Evolutionary conservation across 30 jellyfish, hydroid and myxozoan genomes (phyloP).

Genomic region (Aurelia sp.): DNA sequence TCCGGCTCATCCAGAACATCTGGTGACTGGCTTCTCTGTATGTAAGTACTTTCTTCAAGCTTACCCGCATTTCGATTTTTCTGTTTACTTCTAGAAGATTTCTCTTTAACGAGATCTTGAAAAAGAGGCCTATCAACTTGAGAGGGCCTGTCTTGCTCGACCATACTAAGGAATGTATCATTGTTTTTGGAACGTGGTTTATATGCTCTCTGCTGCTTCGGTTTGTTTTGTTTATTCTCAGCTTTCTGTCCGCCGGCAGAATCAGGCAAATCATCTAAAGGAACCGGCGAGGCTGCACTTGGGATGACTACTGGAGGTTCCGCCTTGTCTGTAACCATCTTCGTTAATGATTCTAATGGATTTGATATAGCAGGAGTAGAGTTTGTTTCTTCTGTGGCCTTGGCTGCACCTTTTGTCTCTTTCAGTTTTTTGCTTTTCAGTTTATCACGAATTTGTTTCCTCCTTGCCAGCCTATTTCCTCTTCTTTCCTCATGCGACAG

Average conservation of each 20-base stretch:
- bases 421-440: neutral
- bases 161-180: conserved; percentile 85
- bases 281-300: neutral
- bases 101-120: conserved; percentile 42
- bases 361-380: neutral
- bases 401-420: neutral
- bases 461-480: conserved; percentile 40
- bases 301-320: neutral
- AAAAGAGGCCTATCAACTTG: conserved; percentile 59
- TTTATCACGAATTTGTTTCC: conserved; percentile 19
- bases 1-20: neutral
- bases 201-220: conserved; percentile 42
- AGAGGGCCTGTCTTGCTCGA: conserved; percentile 88
- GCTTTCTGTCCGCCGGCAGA: conserved; percentile 3
- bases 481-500: conserved; percentile 68
- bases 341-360: conserved; percentile 54
- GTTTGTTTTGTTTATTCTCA: conserved; percentile 15
- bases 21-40: neutral
- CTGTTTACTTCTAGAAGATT: conserved; percentile 11
- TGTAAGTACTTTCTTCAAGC: conserved; percentile 11
- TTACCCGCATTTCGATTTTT: conserved; percentile 3
- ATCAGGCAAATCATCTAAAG: neutral
- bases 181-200: conserved; percentile 18
- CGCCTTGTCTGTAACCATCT: conserved; percentile 37
- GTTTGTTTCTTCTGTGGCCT: conserved; percentile 7